Evolutionary conservation across 2,888 invertebrate species (phyloP).

Genomic region (Mechanitis mazaeus): DNA sequence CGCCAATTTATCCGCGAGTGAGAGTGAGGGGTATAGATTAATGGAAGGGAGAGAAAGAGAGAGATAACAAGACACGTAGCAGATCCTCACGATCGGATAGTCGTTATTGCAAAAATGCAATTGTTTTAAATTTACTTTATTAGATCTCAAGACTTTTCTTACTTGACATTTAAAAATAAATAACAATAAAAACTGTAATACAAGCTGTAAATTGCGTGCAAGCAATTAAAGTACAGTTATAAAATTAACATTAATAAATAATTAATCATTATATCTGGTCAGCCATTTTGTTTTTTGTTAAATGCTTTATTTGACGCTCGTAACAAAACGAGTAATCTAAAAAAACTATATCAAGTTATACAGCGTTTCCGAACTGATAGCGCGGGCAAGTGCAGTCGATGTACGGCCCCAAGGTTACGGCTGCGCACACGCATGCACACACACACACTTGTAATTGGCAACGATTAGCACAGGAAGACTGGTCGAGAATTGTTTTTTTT

Average conservation of each 20-base stretch:
- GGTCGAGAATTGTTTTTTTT: constrained; percentile 50
- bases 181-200: no score
- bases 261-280: not conserved
- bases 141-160: no score
- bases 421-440: constrained; percentile 38
- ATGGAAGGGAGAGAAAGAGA: constrained; percentile 32
- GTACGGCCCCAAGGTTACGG: constrained; percentile 66
- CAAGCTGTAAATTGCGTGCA: no score
- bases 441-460: constrained; percentile 58
- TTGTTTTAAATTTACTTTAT: constrained; percentile 1
- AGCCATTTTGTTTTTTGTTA: no score
- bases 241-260: not conserved
- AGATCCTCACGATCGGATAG: constrained; percentile 35
- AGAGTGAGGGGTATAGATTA: constrained; percentile 35
- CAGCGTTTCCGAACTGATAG: constrained; percentile 48
- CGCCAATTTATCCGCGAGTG: constrained; percentile 50
- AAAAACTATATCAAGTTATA: constrained; percentile 4
- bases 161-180: no score
- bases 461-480: constrained; percentile 74
- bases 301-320: no score
- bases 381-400: constrained; percentile 62
- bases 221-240: no score
- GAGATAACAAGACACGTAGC: constrained; percentile 36
- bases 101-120: constrained; percentile 7
- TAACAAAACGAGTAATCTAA: no score